These are phyloP conservation scores for Cyprinella venusta DNA, from an alignment of 2,797 vertebrate species.

Conservation along the genomic window DNA sequence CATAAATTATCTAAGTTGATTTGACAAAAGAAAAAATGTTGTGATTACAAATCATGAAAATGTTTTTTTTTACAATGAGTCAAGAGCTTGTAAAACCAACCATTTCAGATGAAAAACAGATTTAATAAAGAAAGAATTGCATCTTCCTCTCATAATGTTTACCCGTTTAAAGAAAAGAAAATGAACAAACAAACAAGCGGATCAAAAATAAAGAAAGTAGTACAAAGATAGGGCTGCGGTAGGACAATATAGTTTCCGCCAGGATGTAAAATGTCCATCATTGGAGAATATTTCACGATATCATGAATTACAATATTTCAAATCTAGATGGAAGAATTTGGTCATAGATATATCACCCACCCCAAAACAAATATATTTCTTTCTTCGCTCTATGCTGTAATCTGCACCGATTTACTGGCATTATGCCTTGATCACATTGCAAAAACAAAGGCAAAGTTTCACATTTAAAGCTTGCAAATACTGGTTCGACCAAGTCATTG, in stretches of 20 bases:
- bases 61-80: too few relatives aligned
- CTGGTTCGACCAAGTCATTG: constrained; percentile 15
- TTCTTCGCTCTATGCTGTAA: background rate
- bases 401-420: constrained; percentile 18
- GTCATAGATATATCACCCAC: too few relatives aligned
- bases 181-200: background rate
- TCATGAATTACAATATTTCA: too few relatives aligned
- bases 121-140: background rate
- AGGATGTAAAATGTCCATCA: too few relatives aligned
- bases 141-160: background rate
- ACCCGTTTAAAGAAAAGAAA: background rate
- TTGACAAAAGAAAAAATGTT: too few relatives aligned
- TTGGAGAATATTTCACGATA: too few relatives aligned
- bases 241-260: too few relatives aligned
- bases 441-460: constrained; percentile 34
- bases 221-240: background rate
- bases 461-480: constrained; percentile 6
- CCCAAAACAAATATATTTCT: background rate
- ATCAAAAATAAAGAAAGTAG: background rate
- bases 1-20: too few relatives aligned
- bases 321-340: too few relatives aligned
- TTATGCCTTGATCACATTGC: background rate
- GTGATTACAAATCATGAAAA: too few relatives aligned
- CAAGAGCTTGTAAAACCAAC: background rate
- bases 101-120: background rate